Base-by-base conservation (phyloP, 2,113 vertebrate genomes). In the Otus sunia region DNA sequence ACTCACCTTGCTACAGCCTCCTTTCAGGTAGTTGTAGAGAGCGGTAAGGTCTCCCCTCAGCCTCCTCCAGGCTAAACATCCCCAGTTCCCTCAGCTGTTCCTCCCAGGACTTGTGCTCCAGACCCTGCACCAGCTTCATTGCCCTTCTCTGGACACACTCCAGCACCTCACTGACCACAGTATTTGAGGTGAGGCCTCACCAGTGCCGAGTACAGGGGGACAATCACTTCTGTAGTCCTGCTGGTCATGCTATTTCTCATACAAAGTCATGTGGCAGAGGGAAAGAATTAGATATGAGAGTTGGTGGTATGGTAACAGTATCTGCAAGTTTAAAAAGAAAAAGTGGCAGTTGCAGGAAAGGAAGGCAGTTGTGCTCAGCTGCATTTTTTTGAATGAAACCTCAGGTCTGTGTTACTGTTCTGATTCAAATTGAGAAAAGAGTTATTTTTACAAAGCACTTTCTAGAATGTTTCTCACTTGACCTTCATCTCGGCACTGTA, bases 181-280 rank as follows among this genome's bases (percentile, higher is more conserved):
- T 2, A 8, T 27, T 77, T 2, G 5, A 55, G 47, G 9, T 39
- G 45, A 4, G 2, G 7, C 73, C 49, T 80, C 26, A 26, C 19
- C n/a, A 58, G 17, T 58, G 37, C 49, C 2, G 0, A 21, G 21
- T 32, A 5, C 74, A 53, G 47, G 64, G 36, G 30, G 8, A 17
- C 12, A 4, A 6, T 53, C 50, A 0, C 74, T 49, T 27, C 8
- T 11, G 58, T 62, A 27, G 9, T 62, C 29, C 63, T 81, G 63
- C 58, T 62, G 64, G 2, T 23, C 47, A 11, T 8, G 0, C 20
- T 9, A 1, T 0, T 43, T 15, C 63, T 32, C 21, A 10, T 11
- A 18, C 15, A 27, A 19, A 66, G 13, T 36, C 52, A 53, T 53
- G 25, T 47, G 89, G 37, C 67, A 36, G 34, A 25, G 17, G 17